Base-by-base conservation (phyloP, 2,888 invertebrate genomes). In the Trachelus iudaicus region DNA sequence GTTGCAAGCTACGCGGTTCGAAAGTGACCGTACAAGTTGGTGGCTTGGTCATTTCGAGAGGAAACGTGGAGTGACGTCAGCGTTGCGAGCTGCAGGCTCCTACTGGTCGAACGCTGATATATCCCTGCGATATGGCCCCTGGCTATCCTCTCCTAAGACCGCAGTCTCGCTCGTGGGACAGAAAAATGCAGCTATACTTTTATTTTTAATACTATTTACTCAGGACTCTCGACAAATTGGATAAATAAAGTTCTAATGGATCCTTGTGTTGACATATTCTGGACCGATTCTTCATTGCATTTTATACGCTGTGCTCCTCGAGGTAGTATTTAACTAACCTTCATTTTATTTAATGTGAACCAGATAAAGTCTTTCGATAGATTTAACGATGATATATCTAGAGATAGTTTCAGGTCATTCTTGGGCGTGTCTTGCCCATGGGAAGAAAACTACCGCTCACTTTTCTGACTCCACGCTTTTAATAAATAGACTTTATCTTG, bases 61-160 rank as follows among this genome's bases (percentile, higher is more conserved):
- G 78, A 81, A 79, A 80, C 76, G 77, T 71, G 76, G 76, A 79
- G 68, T 75, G 78, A 77, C 77, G 79, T 80, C 81, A 83, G 31
- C 71, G 33, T 13, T 71, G 71, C 12, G 71, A 71, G 4, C 33
- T 34, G 31, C 33, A 71, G 33, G 23, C 71, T 33, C 71, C 23
- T 56, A 56, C 56, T 23, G 56, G 56, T 56, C 56, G 56, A 56
- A 56, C 56, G 56, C 23, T 56, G 56, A 56, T 56, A 56, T 56
- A 56, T 56, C 23, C 56, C 56, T 9, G 23, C 56, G 56, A 56
- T 56, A 56, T 56, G 56, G 56, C 56, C 56, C 56, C 56, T 15
- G 23, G 56, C 56, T 56, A 56, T 56, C 23, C 56, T 56, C 56
- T 56, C 56, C 23, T 56, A 23, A 56, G 56, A 56, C 56, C 56